Base-by-base conservation (phyloP, 2,888 invertebrate species). In the Caenorhabditis plicata region DNA sequence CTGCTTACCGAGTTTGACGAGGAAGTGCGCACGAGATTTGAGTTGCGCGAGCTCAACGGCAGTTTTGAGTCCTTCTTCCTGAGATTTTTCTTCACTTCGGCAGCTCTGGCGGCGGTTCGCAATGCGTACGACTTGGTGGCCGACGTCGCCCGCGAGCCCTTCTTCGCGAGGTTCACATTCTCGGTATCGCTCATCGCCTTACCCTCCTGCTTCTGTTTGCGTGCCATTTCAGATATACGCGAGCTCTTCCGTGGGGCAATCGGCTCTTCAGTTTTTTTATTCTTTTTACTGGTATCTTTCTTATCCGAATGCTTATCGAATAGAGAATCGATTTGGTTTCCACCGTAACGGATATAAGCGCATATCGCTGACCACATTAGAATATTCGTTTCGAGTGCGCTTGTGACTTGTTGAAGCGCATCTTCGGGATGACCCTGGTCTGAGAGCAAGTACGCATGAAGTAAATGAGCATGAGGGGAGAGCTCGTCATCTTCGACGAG, bases 321-420 rank as follows among this genome's bases (percentile, higher is more conserved):
- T 13, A n/a, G n/a, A n/a, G n/a, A n/a, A n/a, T 20, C 31, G 1
- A 53, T 36, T 11, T 60, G 23, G 23, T 27, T 17, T 0, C 60
- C 60, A 20, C 49, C 54, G 39, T 40, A 65, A 29, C 51, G 48
- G 13, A 49, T n/a, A 32, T 49, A 53, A 17, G 53, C 42, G 23
- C 41, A 32, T 20, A 71, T 49, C n/a, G 60, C 47, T 7, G 58
- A 49, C 71, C 71, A 71, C 9, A 62, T 39, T 22, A 68, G 40
- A 13, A 66, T 50, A 27, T 68, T 68, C 20, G 39, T 35, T 11
- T 53, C 46, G 0, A 65, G 46, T 4, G 65, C 46, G 25, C 53
- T 58, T 27, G 58, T 36, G n/a, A 55, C 57, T n/a, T 51, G 47
- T 26, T 41, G 36, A 3, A 60, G 15, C 0, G 65, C 62, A 3